phyloP scores from a whole-genome alignment of 2,797 vertebrate species.

The Lagodon rhomboides region DNA sequence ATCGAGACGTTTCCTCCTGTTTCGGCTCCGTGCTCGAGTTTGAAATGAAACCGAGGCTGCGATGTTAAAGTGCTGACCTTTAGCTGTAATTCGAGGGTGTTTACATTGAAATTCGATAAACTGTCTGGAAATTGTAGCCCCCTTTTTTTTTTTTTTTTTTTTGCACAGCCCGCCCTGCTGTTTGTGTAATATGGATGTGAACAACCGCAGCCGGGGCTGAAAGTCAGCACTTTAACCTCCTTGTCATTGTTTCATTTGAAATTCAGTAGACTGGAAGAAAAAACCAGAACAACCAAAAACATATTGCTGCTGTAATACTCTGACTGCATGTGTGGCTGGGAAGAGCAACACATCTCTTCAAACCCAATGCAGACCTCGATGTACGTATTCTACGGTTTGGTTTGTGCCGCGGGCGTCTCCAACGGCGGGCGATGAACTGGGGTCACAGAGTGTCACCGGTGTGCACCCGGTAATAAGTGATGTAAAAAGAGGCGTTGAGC shows the following conservation, averaged over 20 bases:
- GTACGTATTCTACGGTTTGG: slow-evolving; percentile 1
- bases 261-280: slow-evolving; percentile 26
- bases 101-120: slow-evolving; percentile 42
- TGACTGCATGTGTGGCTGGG: neutral
- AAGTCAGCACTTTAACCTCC: slow-evolving; percentile 32
- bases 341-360: neutral
- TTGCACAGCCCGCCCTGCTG: neutral
- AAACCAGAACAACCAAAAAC: slow-evolving; percentile 27
- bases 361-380: neutral
- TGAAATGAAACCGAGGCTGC: slow-evolving; percentile 18
- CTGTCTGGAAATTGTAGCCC: slow-evolving; percentile 1
- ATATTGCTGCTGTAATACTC: neutral
- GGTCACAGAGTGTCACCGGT: slow-evolving; percentile 54
- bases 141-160: neutral
- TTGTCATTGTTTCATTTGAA: slow-evolving; percentile 36
- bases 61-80: slow-evolving; percentile 39
- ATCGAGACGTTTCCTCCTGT: slow-evolving; percentile 6
- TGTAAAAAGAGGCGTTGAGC: slow-evolving; percentile 73
- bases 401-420: slow-evolving; percentile 15
- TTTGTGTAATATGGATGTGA: slow-evolving; percentile 11
- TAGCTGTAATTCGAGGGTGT: slow-evolving; percentile 37
- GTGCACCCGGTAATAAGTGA: slow-evolving; percentile 64
- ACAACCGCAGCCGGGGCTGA: slow-evolving; percentile 7
- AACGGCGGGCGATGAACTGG: slow-evolving; percentile 30
- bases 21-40: slow-evolving; percentile 4